A percentile compares a stretch with the other conserved stretches of the same genome.
Evolutionary conservation across 2,797 vertebrate species (phyloP).

Genomic region (Chaetophractus vellerosus): DNA sequence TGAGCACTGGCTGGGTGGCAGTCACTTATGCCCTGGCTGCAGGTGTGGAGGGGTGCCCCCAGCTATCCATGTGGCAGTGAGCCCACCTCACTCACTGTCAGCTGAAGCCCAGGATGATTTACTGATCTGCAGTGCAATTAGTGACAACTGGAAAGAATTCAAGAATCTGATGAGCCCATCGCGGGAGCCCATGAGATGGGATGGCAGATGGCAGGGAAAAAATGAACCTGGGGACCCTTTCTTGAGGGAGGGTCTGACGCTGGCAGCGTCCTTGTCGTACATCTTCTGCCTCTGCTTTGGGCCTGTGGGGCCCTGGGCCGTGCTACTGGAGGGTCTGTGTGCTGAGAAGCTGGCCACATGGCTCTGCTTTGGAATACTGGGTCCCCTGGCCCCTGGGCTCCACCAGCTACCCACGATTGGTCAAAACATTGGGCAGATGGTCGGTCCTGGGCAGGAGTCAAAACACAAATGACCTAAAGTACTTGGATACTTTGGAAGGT

Average conservation of each 20-base stretch:
- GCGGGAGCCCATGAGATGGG: conserved; percentile 63
- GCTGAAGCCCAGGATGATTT: conserved; percentile 77
- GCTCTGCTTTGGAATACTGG: background rate
- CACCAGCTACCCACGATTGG: background rate
- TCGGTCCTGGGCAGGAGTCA: conserved; percentile 10
- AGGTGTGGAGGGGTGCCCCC: conserved; percentile 19
- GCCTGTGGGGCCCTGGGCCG: background rate
- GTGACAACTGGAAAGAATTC: conserved; percentile 85
- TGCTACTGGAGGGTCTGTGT: background rate
- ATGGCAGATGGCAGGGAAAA: conserved; percentile 82
- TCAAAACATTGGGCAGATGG: conserved; percentile 64
- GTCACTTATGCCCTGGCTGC: background rate
- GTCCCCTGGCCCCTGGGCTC: background rate
- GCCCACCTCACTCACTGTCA: conserved; percentile 66
- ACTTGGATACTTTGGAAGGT: conserved; percentile 37
- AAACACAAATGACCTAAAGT: background rate
- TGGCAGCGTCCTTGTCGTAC: background rate
- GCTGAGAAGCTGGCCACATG: background rate
- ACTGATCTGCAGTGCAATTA: conserved; percentile 85
- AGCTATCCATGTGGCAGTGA: background rate
- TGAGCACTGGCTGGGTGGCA: background rate
- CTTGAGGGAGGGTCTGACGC: conserved; percentile 32
- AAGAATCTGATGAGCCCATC: conserved; percentile 76
- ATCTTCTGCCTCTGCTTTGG: conserved; percentile 28
- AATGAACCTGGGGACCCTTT: conserved; percentile 66